These are phyloP conservation scores for Guaruba guarouba DNA, from an alignment of 2,113 vertebrate species.

Conservation along the genomic window DNA sequence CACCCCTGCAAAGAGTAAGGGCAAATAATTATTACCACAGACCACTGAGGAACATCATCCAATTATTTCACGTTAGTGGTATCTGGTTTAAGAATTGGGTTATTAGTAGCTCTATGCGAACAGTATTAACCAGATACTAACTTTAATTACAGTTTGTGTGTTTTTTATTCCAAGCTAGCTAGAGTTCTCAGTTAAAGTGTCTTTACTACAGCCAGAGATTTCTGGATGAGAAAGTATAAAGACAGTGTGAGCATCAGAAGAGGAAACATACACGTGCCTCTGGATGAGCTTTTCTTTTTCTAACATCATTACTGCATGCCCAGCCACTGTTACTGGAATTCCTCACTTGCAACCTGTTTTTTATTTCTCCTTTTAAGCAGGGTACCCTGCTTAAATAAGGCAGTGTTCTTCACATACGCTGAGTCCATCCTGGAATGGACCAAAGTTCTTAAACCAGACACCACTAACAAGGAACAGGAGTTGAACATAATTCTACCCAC, in stretches of 20 bases:
- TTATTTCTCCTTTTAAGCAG: background rate
- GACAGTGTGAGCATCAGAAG: background rate
- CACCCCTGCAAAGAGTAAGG: background rate
- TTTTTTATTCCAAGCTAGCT: background rate
- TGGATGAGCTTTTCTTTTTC: background rate
- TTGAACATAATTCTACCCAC: background rate
- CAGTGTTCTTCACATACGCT: background rate
- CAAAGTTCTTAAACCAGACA: background rate
- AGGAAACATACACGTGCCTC: background rate
- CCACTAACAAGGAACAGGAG: background rate
- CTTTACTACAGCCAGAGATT: background rate
- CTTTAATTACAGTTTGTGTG: background rate
- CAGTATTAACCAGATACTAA: background rate
- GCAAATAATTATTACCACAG: background rate
- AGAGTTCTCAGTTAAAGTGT: background rate
- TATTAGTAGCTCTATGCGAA: background rate
- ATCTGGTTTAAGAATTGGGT: background rate
- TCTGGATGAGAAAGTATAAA: background rate
- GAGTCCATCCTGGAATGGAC: background rate
- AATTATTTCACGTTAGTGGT: background rate
- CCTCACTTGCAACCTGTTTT: background rate
- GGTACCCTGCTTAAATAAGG: background rate
- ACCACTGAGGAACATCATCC: background rate
- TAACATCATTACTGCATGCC: background rate
- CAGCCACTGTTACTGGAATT: background rate